Evolutionary conservation across 1,140 invertebrate species (phyloP).

Genomic region (Planococcus citri): DNA sequence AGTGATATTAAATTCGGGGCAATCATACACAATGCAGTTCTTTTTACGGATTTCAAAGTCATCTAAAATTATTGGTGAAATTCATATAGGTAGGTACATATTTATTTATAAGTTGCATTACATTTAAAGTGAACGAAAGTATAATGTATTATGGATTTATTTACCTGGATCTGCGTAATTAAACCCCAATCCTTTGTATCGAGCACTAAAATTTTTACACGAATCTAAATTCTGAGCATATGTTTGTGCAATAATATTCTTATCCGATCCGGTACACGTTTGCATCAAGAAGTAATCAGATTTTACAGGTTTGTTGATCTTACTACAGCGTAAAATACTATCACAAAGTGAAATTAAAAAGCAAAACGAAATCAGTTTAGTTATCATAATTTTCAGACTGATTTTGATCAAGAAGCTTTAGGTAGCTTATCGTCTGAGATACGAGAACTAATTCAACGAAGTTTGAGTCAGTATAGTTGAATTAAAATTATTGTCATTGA

Average conservation of each 20-base stretch:
- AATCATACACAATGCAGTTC: conserved; percentile 29
- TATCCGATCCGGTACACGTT: not conserved
- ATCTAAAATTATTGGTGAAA: not conserved
- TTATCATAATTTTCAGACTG: not conserved
- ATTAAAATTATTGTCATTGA: too few relatives aligned
- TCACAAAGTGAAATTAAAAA: not conserved
- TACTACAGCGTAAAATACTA: not conserved
- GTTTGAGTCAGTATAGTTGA: too few relatives aligned
- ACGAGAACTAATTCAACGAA: too few relatives aligned
- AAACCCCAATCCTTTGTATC: not conserved
- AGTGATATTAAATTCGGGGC: conserved; percentile 28
- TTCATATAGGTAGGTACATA: not conserved
- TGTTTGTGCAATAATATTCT: not conserved
- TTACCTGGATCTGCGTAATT: not conserved
- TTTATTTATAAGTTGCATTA: too few relatives aligned
- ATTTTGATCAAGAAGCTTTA: too few relatives aligned
- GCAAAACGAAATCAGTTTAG: not conserved
- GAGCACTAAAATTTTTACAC: not conserved
- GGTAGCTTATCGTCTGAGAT: too few relatives aligned
- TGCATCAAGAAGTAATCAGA: not conserved
- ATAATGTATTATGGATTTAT: not conserved
- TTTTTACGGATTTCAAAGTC: not conserved
- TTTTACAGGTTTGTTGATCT: not conserved
- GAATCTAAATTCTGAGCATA: not conserved
- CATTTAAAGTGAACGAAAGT: not conserved